phyloP scores from a whole-genome alignment of 2,888 invertebrate genomes.

The Listrodromus nycthemerus region DNA sequence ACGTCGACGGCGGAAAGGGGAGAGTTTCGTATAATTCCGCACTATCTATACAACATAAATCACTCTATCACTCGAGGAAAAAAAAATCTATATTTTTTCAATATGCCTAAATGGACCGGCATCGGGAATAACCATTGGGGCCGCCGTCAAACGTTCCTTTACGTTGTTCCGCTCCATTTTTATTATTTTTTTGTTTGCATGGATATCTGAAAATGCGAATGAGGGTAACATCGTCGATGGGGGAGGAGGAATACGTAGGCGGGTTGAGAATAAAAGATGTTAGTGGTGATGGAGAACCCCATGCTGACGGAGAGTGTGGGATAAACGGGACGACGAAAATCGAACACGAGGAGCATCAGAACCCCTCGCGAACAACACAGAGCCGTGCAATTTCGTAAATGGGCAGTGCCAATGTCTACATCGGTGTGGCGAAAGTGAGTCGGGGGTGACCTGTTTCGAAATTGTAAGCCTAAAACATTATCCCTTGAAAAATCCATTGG shows the following conservation, averaged over 20 bases:
- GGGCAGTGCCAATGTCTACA: conserved; percentile 71
- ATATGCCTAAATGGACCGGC: conserved; percentile 77
- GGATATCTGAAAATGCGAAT: conserved; percentile 51
- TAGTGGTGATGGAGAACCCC: conserved; percentile 60
- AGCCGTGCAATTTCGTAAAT: conserved; percentile 75
- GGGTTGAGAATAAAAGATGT: conserved; percentile 67
- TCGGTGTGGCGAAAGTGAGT: conserved; percentile 26
- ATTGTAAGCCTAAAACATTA: not conserved
- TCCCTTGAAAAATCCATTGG: not conserved
- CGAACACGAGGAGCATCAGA: conserved; percentile 54
- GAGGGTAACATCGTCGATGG: conserved; percentile 66
- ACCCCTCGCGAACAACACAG: conserved; percentile 55
- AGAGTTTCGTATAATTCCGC: conserved; percentile 7
- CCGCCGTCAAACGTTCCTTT: conserved; percentile 60
- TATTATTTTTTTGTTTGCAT: conserved; percentile 38
- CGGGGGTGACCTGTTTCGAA: conserved; percentile 45
- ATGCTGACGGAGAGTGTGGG: conserved; percentile 1
- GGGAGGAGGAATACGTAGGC: conserved; percentile 59
- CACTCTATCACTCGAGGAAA: conserved; percentile 72
- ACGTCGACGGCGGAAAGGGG: not conserved
- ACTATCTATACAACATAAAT: conserved; percentile 18
- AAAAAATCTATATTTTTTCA: conserved; percentile 79
- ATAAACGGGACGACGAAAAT: conserved; percentile 33
- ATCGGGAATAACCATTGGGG: conserved; percentile 54
- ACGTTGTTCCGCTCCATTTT: conserved; percentile 38